Evolutionary conservation across 2,113 vertebrate genomes (phyloP).

Genomic region (Barnardius zonarius): DNA sequence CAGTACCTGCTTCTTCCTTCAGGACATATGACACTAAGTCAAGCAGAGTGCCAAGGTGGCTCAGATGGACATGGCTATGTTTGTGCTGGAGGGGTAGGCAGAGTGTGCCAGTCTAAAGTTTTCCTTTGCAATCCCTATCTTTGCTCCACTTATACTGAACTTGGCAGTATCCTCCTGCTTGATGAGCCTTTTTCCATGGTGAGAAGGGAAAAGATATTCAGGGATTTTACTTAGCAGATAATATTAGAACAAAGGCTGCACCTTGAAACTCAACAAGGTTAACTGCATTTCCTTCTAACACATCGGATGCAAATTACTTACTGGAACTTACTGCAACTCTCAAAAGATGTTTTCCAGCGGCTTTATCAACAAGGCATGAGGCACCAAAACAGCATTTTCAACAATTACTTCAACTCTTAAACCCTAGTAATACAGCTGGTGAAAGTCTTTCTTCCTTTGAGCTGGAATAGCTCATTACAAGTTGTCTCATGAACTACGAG

Average conservation of each 20-base stretch:
- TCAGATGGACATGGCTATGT: background rate
- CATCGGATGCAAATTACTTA: background rate
- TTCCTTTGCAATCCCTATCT: background rate
- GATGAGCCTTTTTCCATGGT: background rate
- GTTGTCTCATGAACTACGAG: rapidly evolving
- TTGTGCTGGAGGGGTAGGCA: too few species aligned
- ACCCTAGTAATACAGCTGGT: background rate
- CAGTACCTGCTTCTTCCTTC: background rate
- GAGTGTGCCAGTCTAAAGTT: rapidly evolving
- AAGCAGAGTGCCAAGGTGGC: background rate
- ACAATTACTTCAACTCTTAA: background rate
- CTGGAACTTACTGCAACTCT: background rate
- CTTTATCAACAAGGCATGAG: background rate
- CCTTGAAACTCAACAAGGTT: background rate
- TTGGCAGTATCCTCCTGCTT: background rate
- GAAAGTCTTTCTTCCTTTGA: background rate
- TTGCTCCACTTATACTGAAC: background rate
- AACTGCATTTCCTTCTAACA: background rate
- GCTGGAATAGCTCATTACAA: background rate
- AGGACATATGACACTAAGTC: rapidly evolving
- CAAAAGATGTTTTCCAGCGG: background rate
- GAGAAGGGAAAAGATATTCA: background rate
- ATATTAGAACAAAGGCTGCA: background rate
- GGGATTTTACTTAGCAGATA: background rate
- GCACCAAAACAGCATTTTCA: background rate